These are phyloP conservation scores for Lutraria lutraria DNA, from an alignment of 2,888 invertebrate genomes.

Conservation along the genomic window DNA sequence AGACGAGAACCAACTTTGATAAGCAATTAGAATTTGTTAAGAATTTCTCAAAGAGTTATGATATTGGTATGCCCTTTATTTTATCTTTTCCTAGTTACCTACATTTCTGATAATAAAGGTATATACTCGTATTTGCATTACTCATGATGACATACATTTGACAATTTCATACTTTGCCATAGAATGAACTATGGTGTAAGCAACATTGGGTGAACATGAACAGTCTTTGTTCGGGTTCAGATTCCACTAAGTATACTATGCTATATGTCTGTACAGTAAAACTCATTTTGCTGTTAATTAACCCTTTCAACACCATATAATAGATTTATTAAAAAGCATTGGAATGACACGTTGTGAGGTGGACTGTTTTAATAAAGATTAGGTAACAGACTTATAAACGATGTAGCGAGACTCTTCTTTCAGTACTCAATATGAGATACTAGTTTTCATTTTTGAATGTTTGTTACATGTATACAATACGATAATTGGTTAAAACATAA, in stretches of 20 bases:
- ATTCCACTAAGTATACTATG: neutral
- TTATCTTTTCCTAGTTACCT: neutral
- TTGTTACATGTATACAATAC: too few species aligned
- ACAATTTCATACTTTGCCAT: neutral
- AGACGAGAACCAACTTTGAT: conserved; percentile 64
- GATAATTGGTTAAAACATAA: too few species aligned
- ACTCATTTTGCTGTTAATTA: neutral
- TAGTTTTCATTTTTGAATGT: too few species aligned
- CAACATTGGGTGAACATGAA: neutral
- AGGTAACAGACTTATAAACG: too few species aligned
- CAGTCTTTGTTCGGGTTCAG: neutral
- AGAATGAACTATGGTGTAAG: neutral
- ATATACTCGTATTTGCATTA: too few species aligned
- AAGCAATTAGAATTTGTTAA: conserved; percentile 73
- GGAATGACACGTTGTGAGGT: too few species aligned
- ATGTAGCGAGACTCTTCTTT: too few species aligned
- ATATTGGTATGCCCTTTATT: conserved; percentile 57
- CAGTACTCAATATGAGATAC: too few species aligned
- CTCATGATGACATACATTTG: too few species aligned
- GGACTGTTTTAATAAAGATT: too few species aligned
- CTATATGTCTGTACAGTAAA: neutral
- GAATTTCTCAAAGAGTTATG: conserved; percentile 62
- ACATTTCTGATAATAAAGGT: too few species aligned
- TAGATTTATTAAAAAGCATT: neutral
- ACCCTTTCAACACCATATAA: too few species aligned